Percentiles rank a stretch among this genome's conserved stretches.
phyloP scores from a whole-genome alignment of 1,140 invertebrate species.

The Tribolium madens region DNA sequence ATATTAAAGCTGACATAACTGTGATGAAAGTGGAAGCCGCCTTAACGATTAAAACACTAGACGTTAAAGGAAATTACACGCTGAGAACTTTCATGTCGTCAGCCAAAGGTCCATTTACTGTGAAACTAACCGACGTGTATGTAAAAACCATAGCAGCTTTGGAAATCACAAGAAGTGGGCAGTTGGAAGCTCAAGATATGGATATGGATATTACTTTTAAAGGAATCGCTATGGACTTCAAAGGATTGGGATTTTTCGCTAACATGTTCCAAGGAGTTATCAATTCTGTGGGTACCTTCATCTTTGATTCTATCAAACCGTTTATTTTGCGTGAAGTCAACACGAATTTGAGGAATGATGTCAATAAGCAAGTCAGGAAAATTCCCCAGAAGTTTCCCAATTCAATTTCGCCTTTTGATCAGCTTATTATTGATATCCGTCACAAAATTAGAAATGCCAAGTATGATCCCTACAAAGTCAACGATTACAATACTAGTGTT shows the following conservation, averaged over 20 bases:
- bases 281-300: constrained; percentile 82
- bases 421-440: constrained; percentile 79
- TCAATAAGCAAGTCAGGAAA: constrained; percentile 70
- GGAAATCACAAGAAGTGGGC: constrained; percentile 78
- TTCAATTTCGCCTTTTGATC: constrained; percentile 86
- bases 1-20: constrained; percentile 75
- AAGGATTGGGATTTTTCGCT: constrained; percentile 82
- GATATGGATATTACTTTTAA: constrained; percentile 82
- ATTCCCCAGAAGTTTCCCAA: constrained; percentile 83
- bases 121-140: constrained; percentile 77
- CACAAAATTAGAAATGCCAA: constrained; percentile 77
- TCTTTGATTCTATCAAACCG: constrained; percentile 89
- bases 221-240: constrained; percentile 84
- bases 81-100: constrained; percentile 77
- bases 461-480: constrained; percentile 79
- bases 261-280: constrained; percentile 81
- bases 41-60: constrained; percentile 75
- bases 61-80: constrained; percentile 82
- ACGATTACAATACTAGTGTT: constrained; percentile 77
- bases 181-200: constrained; percentile 81
- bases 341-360: constrained; percentile 70
- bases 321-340: constrained; percentile 84
- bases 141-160: constrained; percentile 76
- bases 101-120: constrained; percentile 81
- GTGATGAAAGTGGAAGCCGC: constrained; percentile 77